Evolutionary conservation across 2,797 vertebrate species (phyloP).

Genomic region (Knipowitschia caucasica): DNA sequence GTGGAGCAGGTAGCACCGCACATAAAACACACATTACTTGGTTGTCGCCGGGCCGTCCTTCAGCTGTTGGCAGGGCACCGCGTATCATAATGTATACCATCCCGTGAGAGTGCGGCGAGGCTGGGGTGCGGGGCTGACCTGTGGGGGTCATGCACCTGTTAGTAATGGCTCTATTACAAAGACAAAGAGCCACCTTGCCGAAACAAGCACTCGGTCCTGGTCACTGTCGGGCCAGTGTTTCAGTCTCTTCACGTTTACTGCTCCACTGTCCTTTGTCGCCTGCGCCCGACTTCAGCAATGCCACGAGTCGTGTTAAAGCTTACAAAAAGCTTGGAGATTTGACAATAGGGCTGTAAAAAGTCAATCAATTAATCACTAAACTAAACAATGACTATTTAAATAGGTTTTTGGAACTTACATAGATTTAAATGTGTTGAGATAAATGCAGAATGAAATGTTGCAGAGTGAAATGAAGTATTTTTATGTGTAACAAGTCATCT

Average conservation of each 20-base stretch:
- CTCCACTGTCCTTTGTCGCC: constrained; percentile 14
- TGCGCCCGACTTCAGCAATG: too few relatives aligned
- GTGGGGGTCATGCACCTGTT: constrained; percentile 38
- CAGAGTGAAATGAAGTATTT: too few relatives aligned
- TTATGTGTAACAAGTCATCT: too few relatives aligned
- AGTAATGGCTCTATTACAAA: constrained; percentile 68
- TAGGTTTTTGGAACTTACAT: too few relatives aligned
- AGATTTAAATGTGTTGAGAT: too few relatives aligned
- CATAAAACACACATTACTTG: constrained; percentile 40
- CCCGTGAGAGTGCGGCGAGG: constrained; percentile 12
- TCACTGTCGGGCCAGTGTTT: background rate
- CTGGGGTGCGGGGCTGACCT: constrained; percentile 33
- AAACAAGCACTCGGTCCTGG: constrained; percentile 32
- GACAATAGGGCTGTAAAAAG: too few relatives aligned
- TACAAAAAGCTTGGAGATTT: too few relatives aligned
- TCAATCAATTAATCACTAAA: too few relatives aligned
- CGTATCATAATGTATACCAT: constrained; percentile 26
- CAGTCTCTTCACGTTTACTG: constrained; percentile 6
- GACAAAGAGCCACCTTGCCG: constrained; percentile 52
- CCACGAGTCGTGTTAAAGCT: too few relatives aligned
- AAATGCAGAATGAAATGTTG: too few relatives aligned
- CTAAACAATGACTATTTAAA: too few relatives aligned
- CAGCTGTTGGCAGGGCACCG: constrained; percentile 37
- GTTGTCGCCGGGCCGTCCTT: constrained; percentile 23
- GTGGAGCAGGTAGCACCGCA: constrained; percentile 12